Conservation (phyloP, 37 sponge, comb jelly and placozoan genomes). For the Spongilla lacustris region DNA sequence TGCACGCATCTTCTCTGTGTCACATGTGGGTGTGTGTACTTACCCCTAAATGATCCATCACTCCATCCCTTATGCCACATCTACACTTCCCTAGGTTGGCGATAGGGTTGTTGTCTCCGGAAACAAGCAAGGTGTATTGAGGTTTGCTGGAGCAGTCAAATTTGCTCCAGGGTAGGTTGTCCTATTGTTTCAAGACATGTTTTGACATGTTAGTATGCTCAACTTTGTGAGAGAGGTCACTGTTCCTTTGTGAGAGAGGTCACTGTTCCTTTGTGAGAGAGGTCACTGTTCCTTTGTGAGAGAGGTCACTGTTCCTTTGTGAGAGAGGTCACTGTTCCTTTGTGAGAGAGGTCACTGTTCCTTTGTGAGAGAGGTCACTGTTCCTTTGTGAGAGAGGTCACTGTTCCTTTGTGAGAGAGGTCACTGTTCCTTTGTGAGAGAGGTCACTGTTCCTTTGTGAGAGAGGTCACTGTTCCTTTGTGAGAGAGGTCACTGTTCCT, state of each 20-base stretch:
- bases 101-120: conserved; percentile 78
- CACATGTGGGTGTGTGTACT: no score
- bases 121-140: conserved; percentile 56
- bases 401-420: background rate
- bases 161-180: conserved; percentile 86
- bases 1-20: no score
- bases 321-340: background rate
- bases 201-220: no score
- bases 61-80: background rate
- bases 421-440: background rate
- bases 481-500: background rate
- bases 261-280: background rate
- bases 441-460: background rate
- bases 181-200: background rate
- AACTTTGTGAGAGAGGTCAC: no score
- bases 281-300: background rate
- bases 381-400: background rate
- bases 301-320: background rate
- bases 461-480: background rate
- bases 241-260: background rate
- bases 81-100: conserved; percentile 68
- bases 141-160: conserved; percentile 80
- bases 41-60: background rate
- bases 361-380: background rate
- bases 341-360: background rate